Conservation (phyloP, 1,140 invertebrate genomes). For the Aphidius gifuensis region DNA sequence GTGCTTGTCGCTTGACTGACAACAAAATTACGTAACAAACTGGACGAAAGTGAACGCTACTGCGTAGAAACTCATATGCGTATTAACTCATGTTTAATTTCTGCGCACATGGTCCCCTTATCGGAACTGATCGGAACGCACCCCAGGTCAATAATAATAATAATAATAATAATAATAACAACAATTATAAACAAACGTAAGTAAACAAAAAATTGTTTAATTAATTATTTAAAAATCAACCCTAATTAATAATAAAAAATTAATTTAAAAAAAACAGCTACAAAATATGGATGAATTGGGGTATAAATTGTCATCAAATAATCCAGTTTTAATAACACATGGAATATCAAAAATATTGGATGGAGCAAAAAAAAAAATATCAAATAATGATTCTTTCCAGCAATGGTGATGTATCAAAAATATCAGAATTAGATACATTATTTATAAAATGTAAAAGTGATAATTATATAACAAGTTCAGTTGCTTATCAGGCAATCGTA, state of each 20-base stretch:
- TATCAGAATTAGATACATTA: constrained; percentile 55
- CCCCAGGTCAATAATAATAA: no score
- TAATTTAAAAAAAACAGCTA: constrained; percentile 1
- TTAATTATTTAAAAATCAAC: not conserved
- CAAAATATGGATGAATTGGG: constrained; percentile 41
- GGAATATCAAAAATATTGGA: constrained; percentile 41
- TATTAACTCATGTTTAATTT: no score
- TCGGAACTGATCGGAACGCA: no score
- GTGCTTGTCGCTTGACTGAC: no score
- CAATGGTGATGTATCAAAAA: constrained; percentile 21
- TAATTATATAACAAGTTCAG: constrained; percentile 57
- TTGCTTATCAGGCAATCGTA: constrained; percentile 62
- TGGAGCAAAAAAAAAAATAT: constrained; percentile 28
- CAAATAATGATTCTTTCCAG: constrained; percentile 12
- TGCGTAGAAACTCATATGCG: no score
- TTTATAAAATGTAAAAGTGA: constrained; percentile 53
- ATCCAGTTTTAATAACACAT: constrained; percentile 42
- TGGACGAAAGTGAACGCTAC: no score
- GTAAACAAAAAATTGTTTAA: no score
- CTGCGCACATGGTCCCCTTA: no score
- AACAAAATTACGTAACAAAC: no score
- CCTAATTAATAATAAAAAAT: not conserved
- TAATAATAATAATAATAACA: no score
- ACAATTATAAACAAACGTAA: no score
- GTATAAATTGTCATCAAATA: constrained; percentile 38